Percentiles rank a stretch among this genome's conserved stretches.
These are phyloP conservation scores for Rhinogobius similis DNA, from an alignment of 2,113 vertebrate species.

Conservation along the genomic window DNA sequence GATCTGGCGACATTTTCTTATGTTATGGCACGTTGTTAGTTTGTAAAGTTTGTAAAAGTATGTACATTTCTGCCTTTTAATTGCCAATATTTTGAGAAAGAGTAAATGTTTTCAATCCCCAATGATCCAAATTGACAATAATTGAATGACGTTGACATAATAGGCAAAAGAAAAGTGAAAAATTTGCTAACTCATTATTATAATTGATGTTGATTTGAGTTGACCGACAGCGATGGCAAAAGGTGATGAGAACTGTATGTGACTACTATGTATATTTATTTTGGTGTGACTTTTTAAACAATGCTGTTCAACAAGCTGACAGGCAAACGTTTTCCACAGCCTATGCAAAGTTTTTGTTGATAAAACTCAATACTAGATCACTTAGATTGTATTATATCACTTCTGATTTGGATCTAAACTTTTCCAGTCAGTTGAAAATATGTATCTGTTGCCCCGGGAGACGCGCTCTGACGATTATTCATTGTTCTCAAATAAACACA, in stretches of 20 bases:
- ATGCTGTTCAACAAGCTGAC: too few relatives aligned
- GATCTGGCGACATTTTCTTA: too few relatives aligned
- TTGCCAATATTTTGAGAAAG: too few relatives aligned
- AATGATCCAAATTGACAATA: too few relatives aligned
- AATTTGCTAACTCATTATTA: neutral
- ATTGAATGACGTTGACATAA: too few relatives aligned
- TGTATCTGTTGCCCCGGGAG: neutral
- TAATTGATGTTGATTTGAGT: neutral
- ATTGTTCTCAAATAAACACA: neutral
- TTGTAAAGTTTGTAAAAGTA: too few relatives aligned
- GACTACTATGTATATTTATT: conserved; percentile 21
- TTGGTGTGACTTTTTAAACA: neutral
- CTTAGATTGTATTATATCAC: neutral
- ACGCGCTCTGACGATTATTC: neutral
- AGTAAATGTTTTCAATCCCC: too few relatives aligned
- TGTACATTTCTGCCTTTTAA: too few relatives aligned
- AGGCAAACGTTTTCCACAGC: neutral
- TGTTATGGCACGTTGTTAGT: too few relatives aligned
- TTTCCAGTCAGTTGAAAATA: neutral
- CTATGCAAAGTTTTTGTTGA: neutral
- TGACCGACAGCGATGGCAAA: conserved; percentile 26
- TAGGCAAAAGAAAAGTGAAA: neutral
- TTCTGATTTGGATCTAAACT: neutral
- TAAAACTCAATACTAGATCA: neutral
- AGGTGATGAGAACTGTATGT: conserved; percentile 25